phyloP scores from a whole-genome alignment of 2,113 vertebrate species.

The Paralichthys olivaceus region DNA sequence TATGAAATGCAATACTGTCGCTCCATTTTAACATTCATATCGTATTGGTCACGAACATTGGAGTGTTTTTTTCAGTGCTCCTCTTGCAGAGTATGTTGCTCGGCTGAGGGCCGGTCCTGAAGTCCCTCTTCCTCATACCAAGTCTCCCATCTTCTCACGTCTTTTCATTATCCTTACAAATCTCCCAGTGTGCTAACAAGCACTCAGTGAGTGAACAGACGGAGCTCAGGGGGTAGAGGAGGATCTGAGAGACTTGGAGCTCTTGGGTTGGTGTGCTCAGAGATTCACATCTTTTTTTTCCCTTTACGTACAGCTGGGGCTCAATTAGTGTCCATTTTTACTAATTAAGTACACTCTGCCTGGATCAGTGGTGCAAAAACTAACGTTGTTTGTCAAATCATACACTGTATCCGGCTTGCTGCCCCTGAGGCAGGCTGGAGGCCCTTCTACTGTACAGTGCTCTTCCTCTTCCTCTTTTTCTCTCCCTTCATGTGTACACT shows the following conservation, averaged over 20 bases:
- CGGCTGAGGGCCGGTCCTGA: constrained; percentile 40
- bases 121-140: constrained; percentile 36
- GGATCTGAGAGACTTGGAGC: constrained; percentile 76
- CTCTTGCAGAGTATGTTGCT: constrained; percentile 33
- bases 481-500: constrained; percentile 45
- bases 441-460: constrained; percentile 65
- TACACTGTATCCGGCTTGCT: constrained; percentile 63
- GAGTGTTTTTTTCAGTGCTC: neutral
- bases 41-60: neutral
- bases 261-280: constrained; percentile 72
- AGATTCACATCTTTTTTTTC: constrained; percentile 61
- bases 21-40: constrained; percentile 2
- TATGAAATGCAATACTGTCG: neutral
- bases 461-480: constrained; percentile 48
- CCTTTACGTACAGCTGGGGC: constrained; percentile 75
- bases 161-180: constrained; percentile 79
- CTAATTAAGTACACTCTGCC: constrained; percentile 78
- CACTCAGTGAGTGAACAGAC: constrained; percentile 75
- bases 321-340: constrained; percentile 82
- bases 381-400: constrained; percentile 79
- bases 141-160: constrained; percentile 51
- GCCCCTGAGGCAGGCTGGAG: constrained; percentile 75
- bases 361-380: constrained; percentile 77
- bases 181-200: constrained; percentile 79
- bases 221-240: constrained; percentile 69